A percentile compares a stretch with the other conserved stretches of the same genome.
phyloP scores from a whole-genome alignment of 2,113 vertebrate genomes.

The Turdus rufiventris region DNA sequence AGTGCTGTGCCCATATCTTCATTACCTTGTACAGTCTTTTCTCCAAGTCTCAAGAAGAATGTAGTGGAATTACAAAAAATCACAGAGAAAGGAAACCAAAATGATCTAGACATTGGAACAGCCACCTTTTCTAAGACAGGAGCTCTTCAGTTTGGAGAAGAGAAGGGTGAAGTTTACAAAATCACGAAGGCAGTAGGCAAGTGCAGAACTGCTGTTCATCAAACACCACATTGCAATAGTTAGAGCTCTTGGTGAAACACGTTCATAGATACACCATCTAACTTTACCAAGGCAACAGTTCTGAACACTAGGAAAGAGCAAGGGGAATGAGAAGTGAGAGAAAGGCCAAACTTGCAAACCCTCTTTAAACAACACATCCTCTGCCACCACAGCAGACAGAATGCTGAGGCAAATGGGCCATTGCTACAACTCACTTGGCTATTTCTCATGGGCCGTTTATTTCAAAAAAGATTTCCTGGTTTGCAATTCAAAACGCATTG shows the following conservation, averaged over 20 bases:
- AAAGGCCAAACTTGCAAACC: background rate
- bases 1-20: background rate
- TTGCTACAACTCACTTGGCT: rapidly evolving
- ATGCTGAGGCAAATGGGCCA: background rate
- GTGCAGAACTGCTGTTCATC: background rate
- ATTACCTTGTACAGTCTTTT: background rate
- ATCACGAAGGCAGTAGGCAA: background rate
- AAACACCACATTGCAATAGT: background rate
- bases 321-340: background rate
- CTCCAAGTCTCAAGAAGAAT: background rate
- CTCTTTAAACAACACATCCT: background rate
- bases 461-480: background rate
- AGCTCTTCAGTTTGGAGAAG: background rate
- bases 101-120: background rate
- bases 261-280: background rate
- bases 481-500: background rate
- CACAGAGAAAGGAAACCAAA: background rate
- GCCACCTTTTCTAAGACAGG: background rate
- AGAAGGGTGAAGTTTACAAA: background rate
- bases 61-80: background rate
- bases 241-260: background rate
- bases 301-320: background rate
- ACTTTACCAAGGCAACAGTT: background rate
- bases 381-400: background rate
- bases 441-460: background rate